These are phyloP conservation scores for Volucella inflata DNA, from an alignment of 2,888 invertebrate species.

Conservation along the genomic window DNA sequence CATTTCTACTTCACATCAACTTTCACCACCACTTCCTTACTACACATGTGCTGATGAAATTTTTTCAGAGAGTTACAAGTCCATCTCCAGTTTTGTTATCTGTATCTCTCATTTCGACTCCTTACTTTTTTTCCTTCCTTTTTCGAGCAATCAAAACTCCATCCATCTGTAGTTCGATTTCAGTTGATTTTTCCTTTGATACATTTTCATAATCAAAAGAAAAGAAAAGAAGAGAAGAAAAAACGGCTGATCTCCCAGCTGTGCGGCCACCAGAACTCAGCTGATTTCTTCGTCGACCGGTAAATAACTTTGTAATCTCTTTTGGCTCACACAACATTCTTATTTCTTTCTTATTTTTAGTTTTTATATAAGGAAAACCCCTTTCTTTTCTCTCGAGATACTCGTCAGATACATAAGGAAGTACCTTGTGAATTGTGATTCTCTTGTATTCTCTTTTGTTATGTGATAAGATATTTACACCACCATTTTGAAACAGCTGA, in stretches of 20 bases:
- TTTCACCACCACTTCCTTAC: not conserved
- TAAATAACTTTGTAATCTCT: not conserved
- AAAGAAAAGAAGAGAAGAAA: conserved; percentile 9
- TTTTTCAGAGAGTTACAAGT: conserved; percentile 50
- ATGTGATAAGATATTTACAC: conserved; percentile 47
- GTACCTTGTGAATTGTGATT: not conserved
- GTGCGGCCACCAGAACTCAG: conserved; percentile 79
- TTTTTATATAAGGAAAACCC: too few relatives aligned
- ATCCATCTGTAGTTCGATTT: too few relatives aligned
- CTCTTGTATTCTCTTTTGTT: conserved; percentile 51
- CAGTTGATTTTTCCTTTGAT: too few relatives aligned
- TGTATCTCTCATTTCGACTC: not conserved
- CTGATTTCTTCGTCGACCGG: conserved; percentile 54
- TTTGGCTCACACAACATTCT: not conserved
- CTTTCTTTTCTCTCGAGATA: too few relatives aligned
- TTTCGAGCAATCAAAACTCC: not conserved
- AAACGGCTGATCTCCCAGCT: conserved; percentile 83
- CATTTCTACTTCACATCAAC: too few relatives aligned
- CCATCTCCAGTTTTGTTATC: not conserved
- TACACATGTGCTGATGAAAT: conserved; percentile 60
- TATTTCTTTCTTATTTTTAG: not conserved
- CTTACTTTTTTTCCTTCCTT: not conserved
- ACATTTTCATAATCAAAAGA: not conserved
- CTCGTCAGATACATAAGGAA: conserved; percentile 30
- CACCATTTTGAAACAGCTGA: conserved; percentile 57